These are phyloP conservation scores for Pelosia muscerda DNA, from an alignment of 2,888 invertebrate species.

Conservation along the genomic window DNA sequence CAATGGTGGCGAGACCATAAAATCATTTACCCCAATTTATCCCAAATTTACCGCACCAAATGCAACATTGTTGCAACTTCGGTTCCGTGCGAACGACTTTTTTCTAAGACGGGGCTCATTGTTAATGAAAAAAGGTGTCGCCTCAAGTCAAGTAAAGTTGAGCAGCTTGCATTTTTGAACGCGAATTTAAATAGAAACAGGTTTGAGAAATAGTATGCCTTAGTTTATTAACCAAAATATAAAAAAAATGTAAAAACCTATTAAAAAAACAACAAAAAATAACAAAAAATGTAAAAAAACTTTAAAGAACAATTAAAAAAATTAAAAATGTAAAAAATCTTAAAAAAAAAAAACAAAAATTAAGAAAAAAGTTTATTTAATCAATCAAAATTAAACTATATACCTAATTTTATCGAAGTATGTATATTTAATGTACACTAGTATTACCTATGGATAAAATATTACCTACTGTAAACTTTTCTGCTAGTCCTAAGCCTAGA, in stretches of 20 bases:
- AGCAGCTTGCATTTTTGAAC: conserved; percentile 7
- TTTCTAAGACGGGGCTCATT: conserved; percentile 24
- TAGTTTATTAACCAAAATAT: not conserved
- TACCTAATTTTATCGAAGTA: conserved; percentile 3
- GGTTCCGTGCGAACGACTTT: conserved; percentile 23
- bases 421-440: conserved; percentile 3
- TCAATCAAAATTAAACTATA: not conserved
- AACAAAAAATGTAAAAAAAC: conserved; percentile 4
- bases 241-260: not conserved
- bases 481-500: conserved; percentile 16
- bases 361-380: not conserved
- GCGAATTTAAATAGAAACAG: conserved; percentile 3
- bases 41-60: conserved; percentile 21
- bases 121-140: conserved; percentile 8
- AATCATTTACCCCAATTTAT: conserved; percentile 29
- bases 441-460: not conserved
- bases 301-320: not conserved
- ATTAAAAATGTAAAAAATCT: not conserved
- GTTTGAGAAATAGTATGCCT: conserved; percentile 1
- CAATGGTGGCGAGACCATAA: conserved; percentile 31
- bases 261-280: not conserved
- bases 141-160: not conserved
- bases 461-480: conserved; percentile 5
- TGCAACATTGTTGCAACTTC: conserved; percentile 36
- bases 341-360: not conserved